A percentile compares a stretch with the other conserved stretches of the same genome.
Evolutionary conservation across 1,140 invertebrate genomes (phyloP).

Genomic region (Hestina assimilis): DNA sequence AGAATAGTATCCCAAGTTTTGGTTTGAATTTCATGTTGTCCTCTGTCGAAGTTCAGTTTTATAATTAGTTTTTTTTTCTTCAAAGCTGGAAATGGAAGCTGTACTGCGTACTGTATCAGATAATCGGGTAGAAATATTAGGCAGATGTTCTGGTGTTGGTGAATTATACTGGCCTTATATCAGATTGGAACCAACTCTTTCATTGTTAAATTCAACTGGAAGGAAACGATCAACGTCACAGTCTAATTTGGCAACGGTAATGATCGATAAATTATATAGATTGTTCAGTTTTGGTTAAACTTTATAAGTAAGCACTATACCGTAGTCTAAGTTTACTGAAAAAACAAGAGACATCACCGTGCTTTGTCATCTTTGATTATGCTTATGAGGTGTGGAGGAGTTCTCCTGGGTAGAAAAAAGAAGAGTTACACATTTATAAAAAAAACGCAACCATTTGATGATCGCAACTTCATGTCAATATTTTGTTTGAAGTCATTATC

Average conservation of each 20-base stretch:
- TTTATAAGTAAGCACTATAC: background rate
- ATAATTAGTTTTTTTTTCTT: no score
- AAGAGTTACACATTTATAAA: no score
- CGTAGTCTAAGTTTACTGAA: no score
- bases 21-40: no score
- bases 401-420: no score
- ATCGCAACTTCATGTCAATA: no score
- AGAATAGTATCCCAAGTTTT: background rate
- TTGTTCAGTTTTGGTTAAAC: background rate
- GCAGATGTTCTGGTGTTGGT: slow-evolving; percentile 45
- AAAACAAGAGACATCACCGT: no score
- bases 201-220: background rate
- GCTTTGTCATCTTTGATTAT: no score
- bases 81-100: slow-evolving; percentile 62
- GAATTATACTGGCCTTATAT: slow-evolving; percentile 63
- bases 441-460: no score
- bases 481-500: no score
- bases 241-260: slow-evolving; percentile 30
- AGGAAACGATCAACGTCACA: slow-evolving; percentile 30
- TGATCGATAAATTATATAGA: background rate
- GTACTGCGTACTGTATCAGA: slow-evolving; percentile 30
- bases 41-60: no score
- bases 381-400: no score
- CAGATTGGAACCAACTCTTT: slow-evolving; percentile 33
- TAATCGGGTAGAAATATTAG: slow-evolving; percentile 37